Conservation (phyloP, 2,888 invertebrate species). For the Pristionchus japonicus region DNA sequence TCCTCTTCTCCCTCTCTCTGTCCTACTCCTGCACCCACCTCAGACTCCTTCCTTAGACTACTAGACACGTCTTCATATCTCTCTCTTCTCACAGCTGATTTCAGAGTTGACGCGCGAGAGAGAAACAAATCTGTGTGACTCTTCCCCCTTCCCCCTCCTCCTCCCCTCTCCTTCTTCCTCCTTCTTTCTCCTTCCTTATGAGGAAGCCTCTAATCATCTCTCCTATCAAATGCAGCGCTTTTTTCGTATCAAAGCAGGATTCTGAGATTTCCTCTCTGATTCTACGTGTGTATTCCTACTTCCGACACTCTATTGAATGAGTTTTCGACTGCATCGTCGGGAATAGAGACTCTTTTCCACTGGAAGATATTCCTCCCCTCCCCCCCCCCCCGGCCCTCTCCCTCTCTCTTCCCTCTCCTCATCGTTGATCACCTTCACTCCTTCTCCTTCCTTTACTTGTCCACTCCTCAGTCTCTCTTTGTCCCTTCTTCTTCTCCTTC, state of each 20-base stretch:
- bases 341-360: not conserved
- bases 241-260: not conserved
- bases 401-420: not conserved
- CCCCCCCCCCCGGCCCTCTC: not conserved
- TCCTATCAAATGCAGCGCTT: not conserved
- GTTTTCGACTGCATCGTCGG: not conserved
- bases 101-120: not conserved
- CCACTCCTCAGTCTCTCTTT: not conserved
- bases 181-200: not conserved
- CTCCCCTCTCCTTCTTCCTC: not conserved
- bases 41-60: not conserved
- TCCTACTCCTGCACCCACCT: not conserved
- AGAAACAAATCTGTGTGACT: not conserved
- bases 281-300: not conserved
- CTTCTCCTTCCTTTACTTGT: not conserved
- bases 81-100: not conserved
- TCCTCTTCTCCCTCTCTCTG: not conserved
- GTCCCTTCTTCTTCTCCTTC: not conserved
- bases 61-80: not conserved
- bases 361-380: not conserved
- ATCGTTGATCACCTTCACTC: slow-evolving; percentile 23
- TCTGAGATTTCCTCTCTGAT: not conserved
- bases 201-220: not conserved
- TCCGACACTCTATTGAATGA: not conserved
- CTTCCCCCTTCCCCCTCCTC: too few species aligned